Percentiles rank a stretch among this genome's conserved stretches.
Conservation (phyloP, 2,888 invertebrate species). For the Argyresthia albistria region DNA sequence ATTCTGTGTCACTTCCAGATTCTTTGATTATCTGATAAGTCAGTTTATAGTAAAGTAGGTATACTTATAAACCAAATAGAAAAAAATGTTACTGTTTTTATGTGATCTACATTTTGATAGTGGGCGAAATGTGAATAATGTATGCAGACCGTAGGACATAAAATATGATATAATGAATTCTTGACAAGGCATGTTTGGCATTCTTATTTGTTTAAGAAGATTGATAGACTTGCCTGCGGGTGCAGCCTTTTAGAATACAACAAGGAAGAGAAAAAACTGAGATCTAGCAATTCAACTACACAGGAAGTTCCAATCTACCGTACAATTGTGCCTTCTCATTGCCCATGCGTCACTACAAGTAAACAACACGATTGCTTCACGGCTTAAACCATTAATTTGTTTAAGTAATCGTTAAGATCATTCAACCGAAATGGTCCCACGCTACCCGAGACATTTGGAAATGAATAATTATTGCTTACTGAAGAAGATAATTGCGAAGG, state of each 20-base stretch:
- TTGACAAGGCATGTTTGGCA: background rate
- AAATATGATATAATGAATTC: background rate
- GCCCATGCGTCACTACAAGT: background rate
- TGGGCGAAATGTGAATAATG: conserved; percentile 1
- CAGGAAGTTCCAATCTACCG: background rate
- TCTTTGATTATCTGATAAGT: background rate
- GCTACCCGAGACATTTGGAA: conserved; percentile 24
- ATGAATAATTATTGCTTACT: conserved; percentile 1
- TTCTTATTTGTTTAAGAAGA: background rate
- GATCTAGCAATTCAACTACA: background rate
- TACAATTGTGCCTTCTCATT: background rate
- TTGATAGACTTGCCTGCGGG: too few species aligned
- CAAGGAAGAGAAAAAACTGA: too few species aligned
- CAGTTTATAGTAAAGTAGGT: too few species aligned
- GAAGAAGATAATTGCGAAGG: background rate
- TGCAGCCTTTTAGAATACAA: too few species aligned
- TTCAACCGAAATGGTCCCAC: conserved; percentile 60
- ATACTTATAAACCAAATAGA: too few species aligned
- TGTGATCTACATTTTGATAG: background rate
- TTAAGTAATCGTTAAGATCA: conserved; percentile 56
- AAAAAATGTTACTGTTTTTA: background rate
- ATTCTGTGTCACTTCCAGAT: background rate
- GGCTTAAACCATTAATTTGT: conserved; percentile 38
- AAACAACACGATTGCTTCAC: conserved; percentile 1
- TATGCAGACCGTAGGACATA: background rate